Percentiles rank a stretch among this genome's conserved stretches.
phyloP scores from a whole-genome alignment of 2,888 invertebrate species.

The Cabera pusaria region DNA sequence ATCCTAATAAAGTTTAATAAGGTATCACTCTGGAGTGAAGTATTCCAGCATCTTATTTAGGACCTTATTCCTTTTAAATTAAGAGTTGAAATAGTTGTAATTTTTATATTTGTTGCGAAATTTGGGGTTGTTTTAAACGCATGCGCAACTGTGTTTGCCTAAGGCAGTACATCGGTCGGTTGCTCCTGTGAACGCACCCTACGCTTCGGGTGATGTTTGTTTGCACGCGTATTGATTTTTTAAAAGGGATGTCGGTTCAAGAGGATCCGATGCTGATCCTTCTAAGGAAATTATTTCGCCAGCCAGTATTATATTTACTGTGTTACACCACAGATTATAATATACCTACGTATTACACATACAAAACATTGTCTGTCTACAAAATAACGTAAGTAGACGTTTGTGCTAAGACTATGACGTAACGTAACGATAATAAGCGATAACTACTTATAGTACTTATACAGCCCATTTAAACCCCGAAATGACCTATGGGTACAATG shows the following conservation, averaged over 20 bases:
- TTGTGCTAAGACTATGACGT: no score
- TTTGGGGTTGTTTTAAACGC: conserved; percentile 39
- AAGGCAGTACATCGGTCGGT: conserved; percentile 24
- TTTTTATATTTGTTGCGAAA: conserved; percentile 6
- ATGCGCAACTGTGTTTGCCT: conserved; percentile 35
- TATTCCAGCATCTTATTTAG: not conserved
- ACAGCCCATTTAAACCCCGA: no score
- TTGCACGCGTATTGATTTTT: conserved; percentile 38
- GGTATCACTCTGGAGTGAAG: conserved; percentile 7
- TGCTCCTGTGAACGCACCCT: conserved; percentile 28
- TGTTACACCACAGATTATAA: no score
- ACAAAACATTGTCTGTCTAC: no score
- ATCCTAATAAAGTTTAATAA: conserved; percentile 24
- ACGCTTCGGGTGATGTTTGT: conserved; percentile 31
- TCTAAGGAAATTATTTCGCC: no score
- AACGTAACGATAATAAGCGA: no score
- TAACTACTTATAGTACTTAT: no score
- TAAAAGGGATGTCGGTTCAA: conserved; percentile 21
- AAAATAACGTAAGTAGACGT: no score
- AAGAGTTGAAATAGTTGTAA: no score
- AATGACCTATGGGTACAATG: no score
- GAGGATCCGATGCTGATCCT: conserved; percentile 10
- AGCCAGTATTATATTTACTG: no score
- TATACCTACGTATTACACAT: no score
- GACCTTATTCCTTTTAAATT: conserved; percentile 11